Base-by-base conservation (phyloP, 2,888 invertebrate genomes). In the Platypus cylindrus region DNA sequence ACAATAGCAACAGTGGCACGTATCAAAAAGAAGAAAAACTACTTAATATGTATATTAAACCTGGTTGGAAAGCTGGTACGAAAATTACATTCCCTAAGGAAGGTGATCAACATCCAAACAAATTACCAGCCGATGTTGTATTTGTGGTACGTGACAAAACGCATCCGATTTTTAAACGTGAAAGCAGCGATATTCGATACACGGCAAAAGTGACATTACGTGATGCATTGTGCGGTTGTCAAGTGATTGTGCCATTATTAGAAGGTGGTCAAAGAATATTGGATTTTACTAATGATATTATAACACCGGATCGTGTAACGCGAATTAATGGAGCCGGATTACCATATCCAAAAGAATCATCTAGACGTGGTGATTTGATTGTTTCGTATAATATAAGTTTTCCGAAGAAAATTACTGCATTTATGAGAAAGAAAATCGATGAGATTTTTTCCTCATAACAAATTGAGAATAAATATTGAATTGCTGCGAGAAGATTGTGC, bases 11-110 rank as follows among this genome's bases (percentile, higher is more conserved):
- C 54, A 87, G 91, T 54, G 87, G 89, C 3, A 70, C 74, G 0
- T 67, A 76, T 0, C 74, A 73, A 46, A 80, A 78, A 48, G 93
- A 94, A 58, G 93, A 94, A 52, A 95, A 94, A 64, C 81, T 93
- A 16, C 62, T 89, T 16, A 85, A 84, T 8, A 85, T 94, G 41
- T 82, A 85, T 38, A 82, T 95, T 0, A 93, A 91, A 58, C 90
- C 91, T 0, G 94, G 94, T 3, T 94, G 94, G 94, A 94, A 94
- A 59, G 82, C 91, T 0, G 94, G 94, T 9, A 95, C 94, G 0
- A 93, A 90, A 65, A 90, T 95, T 39, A 94, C 94, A 22, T 95
- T 94, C 68, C 86, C 89, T 48, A 80, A 37, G 27, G 94, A 94
- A 60, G 94, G 94, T 9, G 94, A 94, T 57, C 89, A 91, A 54